Conservation (phyloP, 2,113 vertebrate species). For the Rallus limicola region DNA sequence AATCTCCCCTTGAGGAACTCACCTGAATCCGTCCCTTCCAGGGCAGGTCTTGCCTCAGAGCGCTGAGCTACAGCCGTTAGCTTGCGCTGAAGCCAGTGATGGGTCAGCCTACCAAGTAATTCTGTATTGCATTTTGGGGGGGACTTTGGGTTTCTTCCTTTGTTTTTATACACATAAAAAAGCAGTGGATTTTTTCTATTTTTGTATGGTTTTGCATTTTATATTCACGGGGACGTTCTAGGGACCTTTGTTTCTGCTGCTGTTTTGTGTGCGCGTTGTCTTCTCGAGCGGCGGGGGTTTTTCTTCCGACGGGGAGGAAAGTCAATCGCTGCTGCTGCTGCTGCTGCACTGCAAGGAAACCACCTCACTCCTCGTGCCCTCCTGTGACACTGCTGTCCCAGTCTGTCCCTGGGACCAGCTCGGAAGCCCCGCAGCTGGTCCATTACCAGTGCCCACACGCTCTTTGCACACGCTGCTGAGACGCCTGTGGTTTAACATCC, state of each 20-base stretch:
- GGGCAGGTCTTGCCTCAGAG: not conserved
- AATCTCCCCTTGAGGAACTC: not conserved
- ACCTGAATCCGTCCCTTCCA: not conserved
- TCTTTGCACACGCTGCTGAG: not conserved
- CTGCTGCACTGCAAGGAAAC: not conserved
- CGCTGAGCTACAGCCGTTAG: not conserved
- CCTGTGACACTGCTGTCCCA: too few species aligned
- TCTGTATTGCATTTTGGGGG: slow-evolving; percentile 51
- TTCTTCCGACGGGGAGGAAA: slow-evolving; percentile 42
- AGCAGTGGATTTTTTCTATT: slow-evolving; percentile 72
- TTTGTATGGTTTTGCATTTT: slow-evolving; percentile 80
- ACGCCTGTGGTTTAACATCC: accelerated
- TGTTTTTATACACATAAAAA: slow-evolving; percentile 67
- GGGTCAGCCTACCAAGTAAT: slow-evolving; percentile 40
- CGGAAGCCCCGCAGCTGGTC: not conserved
- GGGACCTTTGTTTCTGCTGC: slow-evolving; percentile 50
- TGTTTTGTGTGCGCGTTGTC: slow-evolving; percentile 11
- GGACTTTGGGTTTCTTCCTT: not conserved
- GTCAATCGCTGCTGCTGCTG: slow-evolving; percentile 4
- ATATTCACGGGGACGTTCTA: slow-evolving; percentile 66
- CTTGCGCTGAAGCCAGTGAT: not conserved
- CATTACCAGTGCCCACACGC: not conserved
- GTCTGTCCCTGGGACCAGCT: not conserved
- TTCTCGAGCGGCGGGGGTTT: slow-evolving; percentile 48
- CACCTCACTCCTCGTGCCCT: not conserved